A percentile compares a stretch with the other conserved stretches of the same genome.
These are phyloP conservation scores for Eulacestoma nigropectus DNA, from an alignment of 2,113 vertebrate species.

Conservation along the genomic window DNA sequence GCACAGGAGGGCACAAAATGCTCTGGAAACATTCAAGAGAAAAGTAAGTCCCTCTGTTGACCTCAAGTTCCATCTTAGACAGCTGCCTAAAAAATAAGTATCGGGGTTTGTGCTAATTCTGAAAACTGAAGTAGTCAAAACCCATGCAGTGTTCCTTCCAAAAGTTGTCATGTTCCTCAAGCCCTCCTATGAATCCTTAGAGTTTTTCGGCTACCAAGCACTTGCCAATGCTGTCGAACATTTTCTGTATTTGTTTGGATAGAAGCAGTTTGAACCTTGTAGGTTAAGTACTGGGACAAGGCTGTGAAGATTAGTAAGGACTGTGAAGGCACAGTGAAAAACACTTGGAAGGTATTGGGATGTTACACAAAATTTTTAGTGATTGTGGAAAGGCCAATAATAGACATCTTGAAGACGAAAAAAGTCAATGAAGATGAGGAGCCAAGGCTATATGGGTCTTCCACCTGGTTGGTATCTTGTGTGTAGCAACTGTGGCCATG, in stretches of 20 bases:
- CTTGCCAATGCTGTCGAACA: neutral
- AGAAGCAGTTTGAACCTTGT: neutral
- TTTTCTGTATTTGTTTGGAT: neutral
- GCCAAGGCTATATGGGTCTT: neutral
- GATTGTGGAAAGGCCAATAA: neutral
- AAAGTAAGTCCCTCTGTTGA: neutral
- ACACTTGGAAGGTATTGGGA: neutral
- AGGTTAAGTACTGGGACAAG: neutral
- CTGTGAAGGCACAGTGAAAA: neutral
- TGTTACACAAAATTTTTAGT: neutral
- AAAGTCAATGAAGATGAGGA: neutral
- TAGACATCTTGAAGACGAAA: neutral
- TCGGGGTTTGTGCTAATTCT: too few species aligned
- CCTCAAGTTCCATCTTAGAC: neutral
- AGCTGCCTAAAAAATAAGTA: neutral
- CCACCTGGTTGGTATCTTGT: too few species aligned
- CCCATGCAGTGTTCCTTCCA: neutral
- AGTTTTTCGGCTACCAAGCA: neutral
- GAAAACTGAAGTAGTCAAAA: too few species aligned
- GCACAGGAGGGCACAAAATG: neutral
- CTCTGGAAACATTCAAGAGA: neutral
- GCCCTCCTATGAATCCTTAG: neutral
- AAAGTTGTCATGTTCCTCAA: neutral
- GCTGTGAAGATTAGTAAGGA: neutral
- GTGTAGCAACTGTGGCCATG: neutral